These are phyloP conservation scores for Erpornis zantholeuca DNA, from an alignment of 2,113 vertebrate genomes.

Conservation along the genomic window DNA sequence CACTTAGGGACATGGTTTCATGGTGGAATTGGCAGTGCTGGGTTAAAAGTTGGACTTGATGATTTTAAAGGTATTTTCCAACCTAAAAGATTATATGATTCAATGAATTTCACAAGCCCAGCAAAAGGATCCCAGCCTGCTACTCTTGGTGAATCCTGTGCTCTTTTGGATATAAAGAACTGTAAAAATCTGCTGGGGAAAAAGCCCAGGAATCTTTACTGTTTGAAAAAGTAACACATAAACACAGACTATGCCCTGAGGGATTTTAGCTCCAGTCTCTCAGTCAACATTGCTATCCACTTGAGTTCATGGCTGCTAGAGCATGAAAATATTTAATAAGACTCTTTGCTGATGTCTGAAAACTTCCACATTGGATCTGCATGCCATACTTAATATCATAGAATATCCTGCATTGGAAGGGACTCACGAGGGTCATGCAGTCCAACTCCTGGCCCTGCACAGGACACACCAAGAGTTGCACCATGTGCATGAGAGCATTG, in stretches of 20 bases:
- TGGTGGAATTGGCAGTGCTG: not conserved
- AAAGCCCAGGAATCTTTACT: not conserved
- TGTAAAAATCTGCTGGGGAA: not conserved
- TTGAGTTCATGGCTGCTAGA: not conserved
- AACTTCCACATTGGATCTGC: not conserved
- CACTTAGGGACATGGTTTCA: not conserved
- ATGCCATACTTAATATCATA: not conserved
- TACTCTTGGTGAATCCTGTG: not conserved
- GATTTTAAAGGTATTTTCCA: not conserved
- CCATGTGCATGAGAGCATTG: not conserved
- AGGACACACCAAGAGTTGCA: not conserved
- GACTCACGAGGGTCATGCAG: not conserved
- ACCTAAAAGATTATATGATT: not conserved
- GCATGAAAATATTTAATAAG: not conserved
- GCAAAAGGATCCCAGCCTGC: not conserved
- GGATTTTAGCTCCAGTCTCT: not conserved
- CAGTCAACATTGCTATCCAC: not conserved
- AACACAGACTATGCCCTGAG: fast-evolving
- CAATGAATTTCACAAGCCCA: not conserved
- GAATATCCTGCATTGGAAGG: not conserved
- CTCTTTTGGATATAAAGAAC: not conserved
- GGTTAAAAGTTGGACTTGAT: not conserved
- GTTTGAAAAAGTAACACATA: not conserved
- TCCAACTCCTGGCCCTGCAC: not conserved
- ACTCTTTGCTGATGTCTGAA: not conserved